Conservation (phyloP, 2,888 invertebrate species). For the Seira musarum region DNA sequence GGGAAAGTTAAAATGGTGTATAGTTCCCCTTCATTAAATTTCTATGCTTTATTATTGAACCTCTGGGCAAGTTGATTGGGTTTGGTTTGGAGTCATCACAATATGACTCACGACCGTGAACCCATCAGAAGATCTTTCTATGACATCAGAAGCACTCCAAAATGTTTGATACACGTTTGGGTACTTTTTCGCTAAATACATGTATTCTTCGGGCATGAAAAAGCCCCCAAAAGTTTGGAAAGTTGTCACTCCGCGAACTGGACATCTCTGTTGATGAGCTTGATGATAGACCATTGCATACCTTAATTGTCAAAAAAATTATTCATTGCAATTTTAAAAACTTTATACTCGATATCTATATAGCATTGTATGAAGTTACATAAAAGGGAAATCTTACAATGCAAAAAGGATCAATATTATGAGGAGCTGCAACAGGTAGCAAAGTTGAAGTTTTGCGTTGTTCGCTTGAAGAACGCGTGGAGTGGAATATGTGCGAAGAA, state of each 20-base stretch:
- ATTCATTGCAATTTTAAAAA: too few relatives aligned
- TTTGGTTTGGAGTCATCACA: slow-evolving; percentile 62
- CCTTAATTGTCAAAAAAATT: slow-evolving; percentile 33
- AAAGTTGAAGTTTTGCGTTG: slow-evolving; percentile 60
- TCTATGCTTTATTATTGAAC: slow-evolving; percentile 28
- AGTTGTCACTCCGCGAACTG: slow-evolving; percentile 63
- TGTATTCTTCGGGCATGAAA: slow-evolving; percentile 61
- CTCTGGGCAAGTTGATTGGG: slow-evolving; percentile 62
- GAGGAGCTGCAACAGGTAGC: slow-evolving; percentile 59
- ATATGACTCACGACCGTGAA: slow-evolving; percentile 63
- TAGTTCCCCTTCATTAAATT: too few relatives aligned
- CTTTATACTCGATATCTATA: neutral
- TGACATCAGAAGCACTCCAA: slow-evolving; percentile 63
- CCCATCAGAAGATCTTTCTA: slow-evolving; percentile 62
- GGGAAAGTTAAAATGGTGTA: too few relatives aligned
- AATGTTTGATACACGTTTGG: slow-evolving; percentile 59
- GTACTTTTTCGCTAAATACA: slow-evolving; percentile 49
- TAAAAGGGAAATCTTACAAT: slow-evolving; percentile 47
- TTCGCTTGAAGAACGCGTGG: slow-evolving; percentile 61
- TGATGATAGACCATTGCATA: slow-evolving; percentile 65
- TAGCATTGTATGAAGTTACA: neutral
- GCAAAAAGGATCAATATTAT: slow-evolving; percentile 62
- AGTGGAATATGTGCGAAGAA: slow-evolving; percentile 61
- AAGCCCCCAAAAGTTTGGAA: slow-evolving; percentile 64
- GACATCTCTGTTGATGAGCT: slow-evolving; percentile 64